Conservation (phyloP, 2,888 invertebrate species). For the Laothoe populi region DNA sequence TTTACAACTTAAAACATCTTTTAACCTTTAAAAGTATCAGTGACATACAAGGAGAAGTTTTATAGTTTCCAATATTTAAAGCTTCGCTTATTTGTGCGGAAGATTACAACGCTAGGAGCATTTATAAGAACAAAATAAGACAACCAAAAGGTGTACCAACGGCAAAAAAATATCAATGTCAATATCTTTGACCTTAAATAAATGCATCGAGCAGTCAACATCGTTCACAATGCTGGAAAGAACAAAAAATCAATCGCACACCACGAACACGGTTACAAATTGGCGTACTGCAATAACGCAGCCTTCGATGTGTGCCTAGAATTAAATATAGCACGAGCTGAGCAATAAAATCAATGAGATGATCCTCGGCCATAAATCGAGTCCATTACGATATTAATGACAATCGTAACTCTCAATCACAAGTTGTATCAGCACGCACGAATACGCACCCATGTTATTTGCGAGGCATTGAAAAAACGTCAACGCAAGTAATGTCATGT, state of each 20-base stretch:
- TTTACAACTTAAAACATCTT: neutral
- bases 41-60: too few relatives aligned
- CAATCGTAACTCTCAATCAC: constrained; percentile 77
- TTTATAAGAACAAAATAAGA: neutral
- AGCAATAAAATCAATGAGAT: constrained; percentile 65
- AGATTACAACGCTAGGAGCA: too few relatives aligned
- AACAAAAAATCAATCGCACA: constrained; percentile 40
- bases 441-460: constrained; percentile 53
- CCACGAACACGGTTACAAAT: constrained; percentile 58
- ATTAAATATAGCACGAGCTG: constrained; percentile 57
- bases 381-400: constrained; percentile 76
- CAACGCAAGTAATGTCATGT: constrained; percentile 39
- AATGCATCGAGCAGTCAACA: constrained; percentile 5
- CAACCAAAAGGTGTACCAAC: neutral
- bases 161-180: neutral
- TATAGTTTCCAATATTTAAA: too few relatives aligned
- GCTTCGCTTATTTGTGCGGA: too few relatives aligned
- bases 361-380: constrained; percentile 72
- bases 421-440: constrained; percentile 59
- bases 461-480: constrained; percentile 45
- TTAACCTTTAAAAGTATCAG: too few relatives aligned
- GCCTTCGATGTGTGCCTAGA: constrained; percentile 54
- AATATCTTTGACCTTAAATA: neutral
- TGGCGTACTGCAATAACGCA: constrained; percentile 52
- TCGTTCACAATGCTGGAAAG: constrained; percentile 25